Base-by-base conservation (phyloP, 2,113 vertebrate genomes). In the Piliocolobus tephrosceles region DNA sequence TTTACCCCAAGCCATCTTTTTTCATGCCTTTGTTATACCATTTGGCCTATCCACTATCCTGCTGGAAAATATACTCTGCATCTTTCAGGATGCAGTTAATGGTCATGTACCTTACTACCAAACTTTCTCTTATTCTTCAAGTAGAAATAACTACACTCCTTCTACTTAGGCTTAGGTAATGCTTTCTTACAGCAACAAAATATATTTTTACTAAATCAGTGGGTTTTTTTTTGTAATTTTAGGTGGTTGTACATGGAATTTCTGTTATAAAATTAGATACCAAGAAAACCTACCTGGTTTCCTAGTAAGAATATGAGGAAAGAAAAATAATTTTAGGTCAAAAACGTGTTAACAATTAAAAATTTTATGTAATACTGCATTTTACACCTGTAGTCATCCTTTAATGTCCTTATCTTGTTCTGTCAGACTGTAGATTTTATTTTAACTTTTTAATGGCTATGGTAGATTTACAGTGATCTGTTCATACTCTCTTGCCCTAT, bases 221-320 rank as follows among this genome's bases (percentile, higher is more conserved):
- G 14, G 75, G 27, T 68, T 94, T 10, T 90, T 87, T 92, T 90
- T 87, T 92, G 38, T 91, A 47, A 80, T 84, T 96, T 88, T 95
- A 70, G 70, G n/a, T 95, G 32, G 16, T 84, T 88, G 3, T 84
- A 20, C 94, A 11, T 95, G 25, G 52, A 76, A 96, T 80, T 95
- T 93, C 72, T 94, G 35, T 90, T 9, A 52, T 95, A 78, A 91
- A 97, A 83, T 88, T 88, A 79, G 68, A 23, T 73, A 79, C 50
- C 12, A 58, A 83, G 80, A 76, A 90, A 93, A 40, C 10, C n/a
- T 83, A 3, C 6, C n/a, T 95, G 78, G 25, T 96, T 94, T 90
- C 9, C 30, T 75, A 76, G 70, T 32, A 83, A 76, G 52, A 72
- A 66, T 68, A 61, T 95, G 14, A 83, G 38, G 81, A 80, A 70